These are phyloP conservation scores for Crotalus horridus DNA, from an alignment of 2,113 vertebrate genomes.

Conservation along the genomic window DNA sequence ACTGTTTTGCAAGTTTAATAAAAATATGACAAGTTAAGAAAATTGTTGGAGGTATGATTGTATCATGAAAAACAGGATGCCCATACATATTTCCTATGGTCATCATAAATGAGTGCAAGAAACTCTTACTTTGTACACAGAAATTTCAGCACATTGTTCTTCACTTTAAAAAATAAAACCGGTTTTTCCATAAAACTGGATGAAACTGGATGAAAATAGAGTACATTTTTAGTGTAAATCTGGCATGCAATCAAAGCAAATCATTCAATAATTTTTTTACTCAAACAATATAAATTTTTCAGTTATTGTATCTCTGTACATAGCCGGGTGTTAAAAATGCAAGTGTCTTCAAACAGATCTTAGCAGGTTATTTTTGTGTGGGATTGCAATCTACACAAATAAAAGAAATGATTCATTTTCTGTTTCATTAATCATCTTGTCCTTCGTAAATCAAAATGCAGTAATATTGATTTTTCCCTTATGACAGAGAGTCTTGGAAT, in stretches of 20 bases:
- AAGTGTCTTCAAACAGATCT: neutral
- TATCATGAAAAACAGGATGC: neutral
- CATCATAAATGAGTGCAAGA: neutral
- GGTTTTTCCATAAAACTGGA: neutral
- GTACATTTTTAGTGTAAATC: neutral
- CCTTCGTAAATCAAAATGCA: constrained; percentile 8
- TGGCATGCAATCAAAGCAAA: neutral
- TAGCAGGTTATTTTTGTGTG: neutral
- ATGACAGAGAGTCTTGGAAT: constrained; percentile 26
- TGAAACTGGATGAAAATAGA: neutral
- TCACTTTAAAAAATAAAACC: neutral
- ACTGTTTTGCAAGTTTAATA: neutral
- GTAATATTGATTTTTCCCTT: constrained; percentile 24
- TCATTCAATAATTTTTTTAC: neutral
- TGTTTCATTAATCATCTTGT: constrained; percentile 27
- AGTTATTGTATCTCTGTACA: neutral
- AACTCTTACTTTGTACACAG: neutral
- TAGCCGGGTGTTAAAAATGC: neutral
- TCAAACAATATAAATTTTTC: neutral
- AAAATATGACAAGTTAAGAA: neutral
- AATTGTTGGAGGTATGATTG: neutral
- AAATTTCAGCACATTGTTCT: neutral
- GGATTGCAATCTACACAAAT: constrained; percentile 16
- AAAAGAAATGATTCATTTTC: constrained; percentile 32
- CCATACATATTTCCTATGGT: neutral